Percentiles rank a stretch among this genome's conserved stretches.
These are phyloP conservation scores for Phacellophora camtschatica DNA, from an alignment of 30 jellyfish, hydroid and myxozoan genomes.

Conservation along the genomic window DNA sequence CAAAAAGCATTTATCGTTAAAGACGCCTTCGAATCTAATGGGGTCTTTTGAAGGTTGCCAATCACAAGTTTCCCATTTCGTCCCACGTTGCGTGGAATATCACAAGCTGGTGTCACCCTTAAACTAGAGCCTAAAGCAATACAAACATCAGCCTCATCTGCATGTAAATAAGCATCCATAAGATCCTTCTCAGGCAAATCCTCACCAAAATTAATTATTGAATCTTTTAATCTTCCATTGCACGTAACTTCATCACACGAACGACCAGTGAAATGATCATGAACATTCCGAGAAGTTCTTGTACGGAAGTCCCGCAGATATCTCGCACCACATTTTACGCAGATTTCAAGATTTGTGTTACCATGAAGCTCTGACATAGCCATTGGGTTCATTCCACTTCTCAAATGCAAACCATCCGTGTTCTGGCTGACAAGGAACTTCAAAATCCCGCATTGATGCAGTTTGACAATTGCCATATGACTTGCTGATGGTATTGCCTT, in stretches of 20 bases:
- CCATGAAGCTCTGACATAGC: constrained; percentile 87
- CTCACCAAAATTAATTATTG: constrained; percentile 88
- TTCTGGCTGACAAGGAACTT: constrained; percentile 79
- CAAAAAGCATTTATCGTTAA: constrained; percentile 82
- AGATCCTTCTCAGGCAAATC: constrained; percentile 66
- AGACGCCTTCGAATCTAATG: constrained; percentile 49
- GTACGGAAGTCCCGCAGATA: constrained; percentile 88
- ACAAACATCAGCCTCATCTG: constrained; percentile 84
- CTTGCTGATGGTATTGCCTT: constrained; percentile 83
- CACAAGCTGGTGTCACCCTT: constrained; percentile 92
- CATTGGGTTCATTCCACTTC: constrained; percentile 83
- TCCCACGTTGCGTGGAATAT: constrained; percentile 69
- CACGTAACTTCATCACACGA: constrained; percentile 65
- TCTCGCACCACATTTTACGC: constrained; percentile 64
- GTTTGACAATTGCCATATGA: constrained; percentile 84
- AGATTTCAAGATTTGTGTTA: constrained; percentile 83
- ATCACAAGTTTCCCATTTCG: constrained; percentile 56
- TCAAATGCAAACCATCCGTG: constrained; percentile 84
- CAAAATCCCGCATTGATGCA: constrained; percentile 46
- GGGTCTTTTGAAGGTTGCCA: constrained; percentile 82
- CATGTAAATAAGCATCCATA: constrained; percentile 50
- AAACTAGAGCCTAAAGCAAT: constrained; percentile 81
- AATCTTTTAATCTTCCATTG: constrained; percentile 69
- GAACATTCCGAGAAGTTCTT: constrained; percentile 68
- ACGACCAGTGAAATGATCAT: constrained; percentile 85